Evolutionary conservation across 92 coral and sea anemone species (phyloP), one percentile per base, ranked within the genome.

Genomic region (Palythoa grandiflora): DNA sequence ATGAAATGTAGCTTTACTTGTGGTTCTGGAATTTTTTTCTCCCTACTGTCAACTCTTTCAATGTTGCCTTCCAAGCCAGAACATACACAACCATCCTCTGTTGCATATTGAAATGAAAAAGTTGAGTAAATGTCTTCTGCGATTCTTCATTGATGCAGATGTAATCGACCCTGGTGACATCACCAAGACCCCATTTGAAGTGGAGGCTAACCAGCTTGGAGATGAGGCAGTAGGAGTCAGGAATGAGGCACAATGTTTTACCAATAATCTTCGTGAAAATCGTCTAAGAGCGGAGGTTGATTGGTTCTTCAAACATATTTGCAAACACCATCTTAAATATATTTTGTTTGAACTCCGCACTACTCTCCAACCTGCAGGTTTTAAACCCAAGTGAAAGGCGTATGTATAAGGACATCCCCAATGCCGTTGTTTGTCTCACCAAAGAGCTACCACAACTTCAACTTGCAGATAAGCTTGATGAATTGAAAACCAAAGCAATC

Each of bases 311-410:
- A 17, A 63, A 15, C 75, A 66, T 63, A 17, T 77, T 77, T 75
- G 81, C n/a, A 4, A 11, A 63, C 47, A 77, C 48, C 9, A 52
- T 52, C 19, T 61, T 80, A 35, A 79, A 80, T 73, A 80, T 38
- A 55, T 83, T 83, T 71, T 77, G 63, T 17, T 83, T 83, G 61
- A 83, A 68, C 77, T 86, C 83, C 83, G 75, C 73, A 3, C 75
- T 86, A 83, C 38, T 86, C 39, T 75, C 89, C 8, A 75, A 85
- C 40, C 83, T 85, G 83, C 79, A 78, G 0, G 87, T 84, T 14
- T 52, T 84, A 35, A 84, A 84, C 38, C 40, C 88, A 36, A 59
- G 38, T 84, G 88, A 84, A 84, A 70, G 88, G 88, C 79, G 78
- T 16, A 71, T 79, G 55, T 61, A 15, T 78, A 84, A 84, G 63